These are phyloP conservation scores for Theristicus caerulescens DNA, from an alignment of 2,113 vertebrate genomes.

Conservation along the genomic window DNA sequence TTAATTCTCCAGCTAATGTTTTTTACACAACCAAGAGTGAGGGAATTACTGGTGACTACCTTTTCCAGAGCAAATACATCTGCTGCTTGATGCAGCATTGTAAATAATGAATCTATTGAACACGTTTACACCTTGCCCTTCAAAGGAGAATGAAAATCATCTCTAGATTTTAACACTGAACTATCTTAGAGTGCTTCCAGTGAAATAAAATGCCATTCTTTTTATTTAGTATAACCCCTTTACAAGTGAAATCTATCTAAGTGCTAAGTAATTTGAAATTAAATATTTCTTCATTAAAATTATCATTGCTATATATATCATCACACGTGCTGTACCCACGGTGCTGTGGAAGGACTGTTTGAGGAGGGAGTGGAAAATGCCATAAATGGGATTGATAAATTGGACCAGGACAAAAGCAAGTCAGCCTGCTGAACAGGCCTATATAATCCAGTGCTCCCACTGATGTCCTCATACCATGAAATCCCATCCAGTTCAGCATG, in stretches of 20 bases:
- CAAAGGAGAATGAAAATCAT: not conserved
- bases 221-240: not conserved
- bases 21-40: not conserved
- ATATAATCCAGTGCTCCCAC: not conserved
- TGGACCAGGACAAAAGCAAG: not conserved
- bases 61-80: conserved; percentile 6
- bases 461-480: not conserved
- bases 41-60: not conserved
- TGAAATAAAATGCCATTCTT: not conserved
- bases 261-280: not conserved
- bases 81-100: not conserved
- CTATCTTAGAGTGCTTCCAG: not conserved
- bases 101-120: conserved; percentile 15
- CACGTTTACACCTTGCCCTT: not conserved
- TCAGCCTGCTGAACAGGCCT: not conserved
- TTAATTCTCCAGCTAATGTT: not conserved
- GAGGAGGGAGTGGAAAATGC: not conserved
- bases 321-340: fast-evolving
- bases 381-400: not conserved
- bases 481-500: not conserved
- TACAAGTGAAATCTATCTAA: not conserved
- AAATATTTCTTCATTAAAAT: not conserved
- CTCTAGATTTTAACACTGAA: not conserved
- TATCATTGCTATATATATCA: not conserved
- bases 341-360: not conserved